phyloP scores from a whole-genome alignment of 2,113 vertebrate genomes.

The Solea senegalensis region DNA sequence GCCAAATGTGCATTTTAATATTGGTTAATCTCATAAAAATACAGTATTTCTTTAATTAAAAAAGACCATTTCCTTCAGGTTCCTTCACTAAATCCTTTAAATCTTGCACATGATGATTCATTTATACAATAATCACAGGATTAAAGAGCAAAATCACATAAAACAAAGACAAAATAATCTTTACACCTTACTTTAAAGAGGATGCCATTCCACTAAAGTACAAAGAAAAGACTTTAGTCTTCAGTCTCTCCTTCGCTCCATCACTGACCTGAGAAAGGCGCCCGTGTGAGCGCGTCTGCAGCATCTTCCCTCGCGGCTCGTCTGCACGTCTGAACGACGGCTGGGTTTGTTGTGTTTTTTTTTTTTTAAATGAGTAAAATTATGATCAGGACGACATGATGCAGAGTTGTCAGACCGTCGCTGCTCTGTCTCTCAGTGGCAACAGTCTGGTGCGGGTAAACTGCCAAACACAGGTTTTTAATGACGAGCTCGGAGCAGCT shows the following conservation, averaged over 20 bases:
- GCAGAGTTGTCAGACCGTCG: slow-evolving; percentile 22
- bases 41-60: no score
- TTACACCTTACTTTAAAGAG: not conserved
- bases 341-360: not conserved
- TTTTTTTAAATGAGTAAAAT: no score
- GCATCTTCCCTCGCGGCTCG: not conserved
- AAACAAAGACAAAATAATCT: no score
- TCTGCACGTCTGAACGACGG: not conserved
- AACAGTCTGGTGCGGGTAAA: slow-evolving; percentile 45
- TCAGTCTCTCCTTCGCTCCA: slow-evolving; percentile 30
- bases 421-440: slow-evolving; percentile 25
- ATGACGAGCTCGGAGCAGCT: slow-evolving; percentile 23
- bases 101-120: no score
- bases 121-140: no score
- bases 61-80: no score
- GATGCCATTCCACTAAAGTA: no score
- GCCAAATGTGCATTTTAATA: no score
- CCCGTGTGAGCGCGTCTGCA: not conserved
- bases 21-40: no score
- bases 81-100: no score
- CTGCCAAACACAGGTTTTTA: slow-evolving; percentile 32
- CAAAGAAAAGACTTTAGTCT: no score
- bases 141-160: no score
- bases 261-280: slow-evolving; percentile 55
- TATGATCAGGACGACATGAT: slow-evolving; percentile 5